Evolutionary conservation across 2,113 vertebrate genomes (phyloP).

Genomic region (Vimba vimba): DNA sequence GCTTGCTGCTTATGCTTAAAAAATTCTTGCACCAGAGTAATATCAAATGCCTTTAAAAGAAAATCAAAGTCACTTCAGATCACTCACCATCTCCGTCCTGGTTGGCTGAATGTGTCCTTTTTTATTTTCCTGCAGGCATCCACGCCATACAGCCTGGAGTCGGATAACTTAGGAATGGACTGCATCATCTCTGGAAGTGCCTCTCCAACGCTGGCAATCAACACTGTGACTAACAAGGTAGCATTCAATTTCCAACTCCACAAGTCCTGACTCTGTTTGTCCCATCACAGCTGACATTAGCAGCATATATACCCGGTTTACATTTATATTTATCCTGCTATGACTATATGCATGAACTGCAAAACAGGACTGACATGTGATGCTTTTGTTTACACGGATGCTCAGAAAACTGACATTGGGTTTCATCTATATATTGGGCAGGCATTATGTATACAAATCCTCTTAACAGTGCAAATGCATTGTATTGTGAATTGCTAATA

Average conservation of each 20-base stretch:
- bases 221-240: slow-evolving; percentile 98
- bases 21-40: slow-evolving; percentile 32
- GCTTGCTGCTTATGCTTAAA: slow-evolving; percentile 7
- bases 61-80: slow-evolving; percentile 42
- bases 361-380: slow-evolving; percentile 4
- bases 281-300: background rate
- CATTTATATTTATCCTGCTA: background rate
- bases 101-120: slow-evolving; percentile 11
- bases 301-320: slow-evolving; percentile 7
- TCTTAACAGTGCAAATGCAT: background rate
- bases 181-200: slow-evolving; percentile 95
- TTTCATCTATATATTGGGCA: background rate
- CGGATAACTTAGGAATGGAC: slow-evolving; percentile 93
- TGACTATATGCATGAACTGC: background rate
- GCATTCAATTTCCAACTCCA: slow-evolving; percentile 57
- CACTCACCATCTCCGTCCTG: slow-evolving; percentile 5
- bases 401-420: background rate
- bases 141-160: slow-evolving; percentile 92
- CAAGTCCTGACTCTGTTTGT: background rate
- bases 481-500: background rate
- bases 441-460: background rate
- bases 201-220: slow-evolving; percentile 94
- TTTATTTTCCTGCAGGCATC: slow-evolving; percentile 77
- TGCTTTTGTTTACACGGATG: slow-evolving; percentile 5
- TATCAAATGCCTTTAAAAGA: slow-evolving; percentile 36